Percentiles rank a stretch among this genome's conserved stretches.
Evolutionary conservation across 2,888 invertebrate species (phyloP).

Genomic region (Xestia xanthographa): DNA sequence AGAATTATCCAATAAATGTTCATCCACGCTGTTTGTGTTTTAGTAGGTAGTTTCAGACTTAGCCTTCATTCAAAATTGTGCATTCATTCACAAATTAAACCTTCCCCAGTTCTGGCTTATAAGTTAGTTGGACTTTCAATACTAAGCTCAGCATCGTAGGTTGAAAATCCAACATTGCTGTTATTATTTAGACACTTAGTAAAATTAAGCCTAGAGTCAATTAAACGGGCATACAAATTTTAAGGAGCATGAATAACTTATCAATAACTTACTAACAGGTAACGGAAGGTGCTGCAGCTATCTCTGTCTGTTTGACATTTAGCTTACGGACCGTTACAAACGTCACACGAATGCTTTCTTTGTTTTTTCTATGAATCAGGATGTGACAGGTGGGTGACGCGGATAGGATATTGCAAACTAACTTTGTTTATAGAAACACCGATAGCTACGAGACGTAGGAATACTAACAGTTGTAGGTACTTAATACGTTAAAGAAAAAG

Average conservation of each 20-base stretch:
- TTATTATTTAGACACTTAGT: neutral
- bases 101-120: neutral
- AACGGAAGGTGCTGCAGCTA: no score
- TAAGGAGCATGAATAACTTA: neutral
- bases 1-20: slow-evolving; percentile 40
- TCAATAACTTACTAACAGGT: no score
- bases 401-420: no score
- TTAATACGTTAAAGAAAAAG: no score
- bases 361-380: no score
- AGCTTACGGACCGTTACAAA: no score
- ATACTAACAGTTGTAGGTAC: no score
- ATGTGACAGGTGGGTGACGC: no score
- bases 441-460: no score
- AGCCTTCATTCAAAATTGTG: neutral
- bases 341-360: no score
- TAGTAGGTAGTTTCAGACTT: neutral
- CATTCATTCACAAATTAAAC: neutral
- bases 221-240: neutral
- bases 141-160: neutral
- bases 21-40: slow-evolving; percentile 5
- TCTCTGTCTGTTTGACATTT: no score
- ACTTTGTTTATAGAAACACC: no score
- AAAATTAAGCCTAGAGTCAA: neutral
- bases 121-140: neutral
- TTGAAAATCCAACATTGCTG: neutral